phyloP scores from a whole-genome alignment of 1,140 invertebrate species.

The Macrotrachela quadricornifera region DNA sequence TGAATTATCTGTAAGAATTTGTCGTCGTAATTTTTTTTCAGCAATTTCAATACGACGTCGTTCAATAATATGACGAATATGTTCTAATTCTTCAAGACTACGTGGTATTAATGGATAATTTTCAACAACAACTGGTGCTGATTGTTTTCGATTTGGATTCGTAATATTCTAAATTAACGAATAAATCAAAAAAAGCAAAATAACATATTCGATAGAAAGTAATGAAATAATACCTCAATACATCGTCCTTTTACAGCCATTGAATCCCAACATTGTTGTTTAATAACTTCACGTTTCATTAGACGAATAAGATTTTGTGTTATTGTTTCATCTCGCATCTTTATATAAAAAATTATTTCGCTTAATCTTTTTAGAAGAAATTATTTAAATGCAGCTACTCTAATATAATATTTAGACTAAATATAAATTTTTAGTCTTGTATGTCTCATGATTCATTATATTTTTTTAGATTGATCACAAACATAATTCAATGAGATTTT shows the following conservation, averaged over 20 bases:
- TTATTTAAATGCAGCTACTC: too few species aligned
- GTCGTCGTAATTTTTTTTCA: conserved; percentile 8
- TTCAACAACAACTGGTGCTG: conserved; percentile 20
- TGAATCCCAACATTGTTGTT: conserved; percentile 31
- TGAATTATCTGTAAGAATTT: background rate
- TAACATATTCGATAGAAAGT: background rate
- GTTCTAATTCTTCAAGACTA: conserved; percentile 12
- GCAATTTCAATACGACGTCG: conserved; percentile 21
- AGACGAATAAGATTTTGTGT: conserved; percentile 26
- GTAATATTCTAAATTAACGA: background rate
- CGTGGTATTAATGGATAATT: conserved; percentile 27
- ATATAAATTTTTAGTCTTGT: too few species aligned
- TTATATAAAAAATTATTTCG: background rate
- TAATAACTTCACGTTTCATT: conserved; percentile 26
- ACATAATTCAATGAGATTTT: too few species aligned
- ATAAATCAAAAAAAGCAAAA: background rate
- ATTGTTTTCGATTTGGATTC: conserved; percentile 18
- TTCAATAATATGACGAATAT: conserved; percentile 16
- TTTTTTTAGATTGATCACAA: too few species aligned
- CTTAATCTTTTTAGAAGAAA: too few species aligned
- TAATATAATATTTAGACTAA: too few species aligned
- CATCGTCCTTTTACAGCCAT: conserved; percentile 30
- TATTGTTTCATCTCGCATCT: conserved; percentile 26
- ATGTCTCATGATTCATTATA: too few species aligned
- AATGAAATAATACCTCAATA: conserved; percentile 16